phyloP scores from a whole-genome alignment of 1,140 invertebrate species.

The Achatina immaculata region DNA sequence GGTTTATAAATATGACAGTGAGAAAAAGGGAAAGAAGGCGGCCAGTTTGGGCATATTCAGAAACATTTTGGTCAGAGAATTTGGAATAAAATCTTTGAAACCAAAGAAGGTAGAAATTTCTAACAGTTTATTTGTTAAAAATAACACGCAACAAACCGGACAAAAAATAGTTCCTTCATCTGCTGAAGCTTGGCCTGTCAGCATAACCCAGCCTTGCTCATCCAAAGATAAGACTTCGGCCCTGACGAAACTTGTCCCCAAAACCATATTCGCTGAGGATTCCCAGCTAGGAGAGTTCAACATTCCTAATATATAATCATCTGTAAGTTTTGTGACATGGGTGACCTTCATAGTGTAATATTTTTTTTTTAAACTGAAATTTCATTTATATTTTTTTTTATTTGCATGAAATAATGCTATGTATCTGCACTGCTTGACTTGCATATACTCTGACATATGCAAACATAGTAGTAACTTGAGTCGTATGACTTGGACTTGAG shows the following conservation, averaged over 20 bases:
- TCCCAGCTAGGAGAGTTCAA: background rate
- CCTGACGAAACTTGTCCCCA: background rate
- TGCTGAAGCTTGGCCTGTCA: background rate
- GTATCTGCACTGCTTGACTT: too few relatives aligned
- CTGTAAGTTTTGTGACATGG: too few relatives aligned
- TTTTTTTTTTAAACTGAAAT: too few relatives aligned
- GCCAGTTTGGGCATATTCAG: constrained; percentile 29
- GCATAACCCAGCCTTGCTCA: background rate
- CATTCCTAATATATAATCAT: background rate
- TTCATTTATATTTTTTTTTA: too few relatives aligned
- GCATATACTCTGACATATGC: too few relatives aligned
- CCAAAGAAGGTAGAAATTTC: background rate
- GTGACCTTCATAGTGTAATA: too few relatives aligned
- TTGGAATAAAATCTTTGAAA: constrained; percentile 18
- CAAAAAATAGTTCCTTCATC: background rate
- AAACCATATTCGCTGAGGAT: background rate
- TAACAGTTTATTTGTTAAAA: background rate
- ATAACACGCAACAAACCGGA: background rate
- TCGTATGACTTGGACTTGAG: too few relatives aligned
- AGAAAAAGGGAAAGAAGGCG: constrained; percentile 24
- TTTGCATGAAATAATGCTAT: too few relatives aligned
- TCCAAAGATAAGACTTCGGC: background rate
- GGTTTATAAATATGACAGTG: constrained; percentile 32
- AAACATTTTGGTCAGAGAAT: constrained; percentile 20
- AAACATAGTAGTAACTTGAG: too few relatives aligned